phyloP scores from a whole-genome alignment of 2,113 vertebrate species.

The Brachyhypopomus occidentalis region DNA sequence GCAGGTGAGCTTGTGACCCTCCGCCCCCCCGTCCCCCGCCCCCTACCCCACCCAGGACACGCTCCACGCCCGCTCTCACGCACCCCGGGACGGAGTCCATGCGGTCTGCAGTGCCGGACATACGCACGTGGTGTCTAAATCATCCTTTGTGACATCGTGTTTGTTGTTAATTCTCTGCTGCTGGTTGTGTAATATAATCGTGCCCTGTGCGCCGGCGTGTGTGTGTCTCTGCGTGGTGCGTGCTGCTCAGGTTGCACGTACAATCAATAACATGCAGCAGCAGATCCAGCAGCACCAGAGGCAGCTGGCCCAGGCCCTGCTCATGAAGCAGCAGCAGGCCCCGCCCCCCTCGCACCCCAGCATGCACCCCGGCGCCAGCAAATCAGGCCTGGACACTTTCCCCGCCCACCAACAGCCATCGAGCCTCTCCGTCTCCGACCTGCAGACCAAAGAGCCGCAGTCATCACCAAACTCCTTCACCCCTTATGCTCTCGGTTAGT shows the following conservation, averaged over 20 bases:
- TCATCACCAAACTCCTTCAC: constrained; percentile 90
- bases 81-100: no score
- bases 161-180: no score
- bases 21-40: constrained; percentile 14
- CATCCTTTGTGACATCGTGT: no score
- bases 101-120: no score
- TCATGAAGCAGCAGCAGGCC: constrained; percentile 84
- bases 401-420: constrained; percentile 87
- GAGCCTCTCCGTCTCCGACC: constrained; percentile 89
- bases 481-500: constrained; percentile 92
- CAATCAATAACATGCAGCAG: constrained; percentile 99
- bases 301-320: constrained; percentile 98
- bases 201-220: background rate
- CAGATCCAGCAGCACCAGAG: constrained; percentile 99
- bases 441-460: constrained; percentile 99
- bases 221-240: background rate
- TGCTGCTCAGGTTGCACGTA: constrained; percentile 90
- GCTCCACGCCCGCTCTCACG: no score
- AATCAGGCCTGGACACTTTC: constrained; percentile 92
- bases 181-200: no score
- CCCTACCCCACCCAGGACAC: background rate
- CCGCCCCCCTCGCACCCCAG: constrained; percentile 80
- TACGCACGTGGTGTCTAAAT: no score
- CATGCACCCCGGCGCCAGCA: constrained; percentile 91
- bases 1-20: constrained; percentile 80